A percentile compares a stretch with the other conserved stretches of the same genome.
These are phyloP conservation scores for Drosophila trapezifrons DNA, from an alignment of 1,140 invertebrate genomes.

Conservation along the genomic window DNA sequence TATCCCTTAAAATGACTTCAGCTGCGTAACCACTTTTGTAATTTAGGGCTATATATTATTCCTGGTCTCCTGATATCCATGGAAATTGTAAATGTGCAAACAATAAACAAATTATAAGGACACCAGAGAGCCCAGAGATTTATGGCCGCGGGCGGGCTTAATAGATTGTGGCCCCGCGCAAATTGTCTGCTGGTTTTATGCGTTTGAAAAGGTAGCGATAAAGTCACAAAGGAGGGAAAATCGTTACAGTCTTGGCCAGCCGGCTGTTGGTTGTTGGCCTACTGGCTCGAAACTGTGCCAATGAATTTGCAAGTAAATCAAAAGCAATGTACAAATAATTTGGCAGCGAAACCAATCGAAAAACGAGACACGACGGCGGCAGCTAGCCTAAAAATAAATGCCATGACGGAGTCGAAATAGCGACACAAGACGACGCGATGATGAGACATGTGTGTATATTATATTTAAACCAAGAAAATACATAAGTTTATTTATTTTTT, in stretches of 20 bases:
- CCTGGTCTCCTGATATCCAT: neutral
- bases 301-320: constrained; percentile 48
- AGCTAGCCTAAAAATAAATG: constrained; percentile 41
- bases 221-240: constrained; percentile 41
- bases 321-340: constrained; percentile 41
- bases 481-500: neutral
- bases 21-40: neutral
- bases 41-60: neutral
- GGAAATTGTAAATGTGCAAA: constrained; percentile 37
- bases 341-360: constrained; percentile 52
- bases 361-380: constrained; percentile 48
- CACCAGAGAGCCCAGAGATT: constrained; percentile 28
- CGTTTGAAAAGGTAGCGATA: constrained; percentile 35
- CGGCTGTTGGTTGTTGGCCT: constrained; percentile 40
- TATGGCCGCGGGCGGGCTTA: constrained; percentile 43
- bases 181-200: constrained; percentile 44
- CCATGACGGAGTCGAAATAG: constrained; percentile 42
- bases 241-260: constrained; percentile 26
- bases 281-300: constrained; percentile 49
- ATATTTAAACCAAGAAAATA: neutral
- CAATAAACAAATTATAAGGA: constrained; percentile 62
- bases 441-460: constrained; percentile 23
- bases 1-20: neutral
- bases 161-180: constrained; percentile 40
- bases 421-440: constrained; percentile 7